Percentiles rank a stretch among this genome's conserved stretches.
Conservation (phyloP, 2,113 vertebrate species). For the Atherinomorus stipes region DNA sequence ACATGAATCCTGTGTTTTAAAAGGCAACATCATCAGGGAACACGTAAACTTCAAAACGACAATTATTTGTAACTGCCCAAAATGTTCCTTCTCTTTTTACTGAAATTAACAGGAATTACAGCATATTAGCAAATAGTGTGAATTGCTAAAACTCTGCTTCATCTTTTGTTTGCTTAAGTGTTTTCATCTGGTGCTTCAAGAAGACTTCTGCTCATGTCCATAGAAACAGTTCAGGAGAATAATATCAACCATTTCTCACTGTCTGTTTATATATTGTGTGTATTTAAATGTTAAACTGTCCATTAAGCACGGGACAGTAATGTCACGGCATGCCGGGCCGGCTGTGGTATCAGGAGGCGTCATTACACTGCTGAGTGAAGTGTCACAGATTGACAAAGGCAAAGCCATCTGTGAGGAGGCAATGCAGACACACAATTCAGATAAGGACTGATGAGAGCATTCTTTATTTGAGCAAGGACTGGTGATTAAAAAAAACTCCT, state of each 20-base stretch:
- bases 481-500: neutral
- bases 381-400: constrained; percentile 19
- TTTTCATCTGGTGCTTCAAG: neutral
- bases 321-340: too few relatives aligned
- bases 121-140: too few relatives aligned
- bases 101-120: too few relatives aligned
- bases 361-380: neutral
- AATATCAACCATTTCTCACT: too few relatives aligned
- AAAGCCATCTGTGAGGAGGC: constrained; percentile 6
- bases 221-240: neutral
- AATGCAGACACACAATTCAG: neutral
- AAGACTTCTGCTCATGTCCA: neutral
- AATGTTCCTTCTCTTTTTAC: too few relatives aligned
- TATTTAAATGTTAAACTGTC: neutral
- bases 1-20: constrained; percentile 5
- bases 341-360: constrained; percentile 3
- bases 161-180: neutral
- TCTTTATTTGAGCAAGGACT: neutral
- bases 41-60: too few relatives aligned
- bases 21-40: too few relatives aligned
- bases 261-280: neutral
- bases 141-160: too few relatives aligned
- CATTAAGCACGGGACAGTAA: neutral
- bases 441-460: neutral
- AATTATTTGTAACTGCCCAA: too few relatives aligned